These are phyloP conservation scores for Hydrotaea cyrtoneurina DNA, from an alignment of 2,888 invertebrate genomes.

Conservation along the genomic window DNA sequence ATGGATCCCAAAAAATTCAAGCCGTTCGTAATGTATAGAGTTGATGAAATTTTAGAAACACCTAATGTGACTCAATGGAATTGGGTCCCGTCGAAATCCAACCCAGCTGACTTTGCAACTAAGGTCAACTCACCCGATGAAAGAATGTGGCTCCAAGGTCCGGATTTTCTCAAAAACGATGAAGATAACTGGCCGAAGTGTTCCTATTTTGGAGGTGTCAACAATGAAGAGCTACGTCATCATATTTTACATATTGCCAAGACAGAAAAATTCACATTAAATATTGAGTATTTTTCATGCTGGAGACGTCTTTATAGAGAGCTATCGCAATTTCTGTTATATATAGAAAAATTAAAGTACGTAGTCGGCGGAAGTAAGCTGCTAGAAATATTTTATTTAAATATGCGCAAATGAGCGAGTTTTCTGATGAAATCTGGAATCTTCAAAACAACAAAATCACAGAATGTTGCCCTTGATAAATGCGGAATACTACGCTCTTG, in stretches of 20 bases:
- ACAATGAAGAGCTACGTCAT: slow-evolving; percentile 8
- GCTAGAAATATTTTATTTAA: slow-evolving; percentile 40
- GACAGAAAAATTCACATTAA: not conserved
- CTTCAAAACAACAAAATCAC: slow-evolving; percentile 43
- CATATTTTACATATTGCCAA: not conserved
- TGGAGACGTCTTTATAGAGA: slow-evolving; percentile 57
- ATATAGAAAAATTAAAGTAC: slow-evolving; percentile 43
- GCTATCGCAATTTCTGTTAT: slow-evolving; percentile 49
- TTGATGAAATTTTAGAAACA: slow-evolving; percentile 38
- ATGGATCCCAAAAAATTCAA: slow-evolving; percentile 10
- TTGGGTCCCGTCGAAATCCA: slow-evolving; percentile 57
- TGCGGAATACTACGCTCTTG: too few species aligned
- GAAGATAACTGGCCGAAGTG: slow-evolving; percentile 5
- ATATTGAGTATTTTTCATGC: slow-evolving; percentile 40
- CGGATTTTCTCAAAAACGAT: slow-evolving; percentile 4
- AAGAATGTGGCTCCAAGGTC: too few species aligned
- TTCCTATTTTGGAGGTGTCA: slow-evolving; percentile 15
- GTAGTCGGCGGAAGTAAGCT: not conserved
- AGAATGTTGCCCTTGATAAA: too few species aligned
- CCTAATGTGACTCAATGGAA: slow-evolving; percentile 2
- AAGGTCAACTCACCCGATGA: not conserved
- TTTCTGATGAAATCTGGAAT: slow-evolving; percentile 46
- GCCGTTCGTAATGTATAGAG: slow-evolving; percentile 18
- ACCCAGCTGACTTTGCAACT: slow-evolving; percentile 44
- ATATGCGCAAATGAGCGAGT: slow-evolving; percentile 39